Base-by-base conservation (phyloP, 1,140 invertebrate genomes). In the Drosophila neocordata region DNA sequence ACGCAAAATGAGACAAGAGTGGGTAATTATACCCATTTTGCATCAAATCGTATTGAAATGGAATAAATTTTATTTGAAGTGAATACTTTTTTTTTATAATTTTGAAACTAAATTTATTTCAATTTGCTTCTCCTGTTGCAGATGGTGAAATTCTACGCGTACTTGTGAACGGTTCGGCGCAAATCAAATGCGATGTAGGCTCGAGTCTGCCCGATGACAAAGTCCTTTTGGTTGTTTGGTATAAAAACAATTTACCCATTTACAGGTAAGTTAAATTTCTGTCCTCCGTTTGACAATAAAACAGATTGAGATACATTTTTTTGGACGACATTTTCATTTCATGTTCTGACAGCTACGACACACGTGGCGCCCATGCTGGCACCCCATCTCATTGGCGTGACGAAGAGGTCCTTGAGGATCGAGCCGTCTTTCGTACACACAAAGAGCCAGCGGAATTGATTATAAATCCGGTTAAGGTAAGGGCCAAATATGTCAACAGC, bases 211-310 rank as follows among this genome's bases (percentile, higher is more conserved):
- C 92, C 7, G 92, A 93, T 15, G 93, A 94, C 78, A 92, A 92
- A 38, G 90, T 93, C 15, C 89, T 94, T 12, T 91, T 94, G 20
- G 93, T 94, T 59, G 93, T 94, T 20, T 94, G 93, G 93, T 94
- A 94, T 69, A 94, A 94, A 75, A 93, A 94, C 77, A 93, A 94
- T 89, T 89, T 93, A 61, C 93, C 93, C 62, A 93, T 94, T 73
- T 94, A 94, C 81, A 94, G 93, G 93, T 94, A 77, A 90, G 78
- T 72, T 58, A 20, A 69, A 35, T 37, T 34, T 53, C 4, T 31
- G 27, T 31, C 27, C 27, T 31, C 5, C n/a, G n/a, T 31, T 31
- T 31, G 27, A 6, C 27, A 31, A 24, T 24, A 24, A 24, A 24
- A 1, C 37, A 18, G 56, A 20, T 48, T 48, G 37, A 44, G 31